These are phyloP conservation scores for Athetis lepigone DNA, from an alignment of 2,888 invertebrate species.

Conservation along the genomic window DNA sequence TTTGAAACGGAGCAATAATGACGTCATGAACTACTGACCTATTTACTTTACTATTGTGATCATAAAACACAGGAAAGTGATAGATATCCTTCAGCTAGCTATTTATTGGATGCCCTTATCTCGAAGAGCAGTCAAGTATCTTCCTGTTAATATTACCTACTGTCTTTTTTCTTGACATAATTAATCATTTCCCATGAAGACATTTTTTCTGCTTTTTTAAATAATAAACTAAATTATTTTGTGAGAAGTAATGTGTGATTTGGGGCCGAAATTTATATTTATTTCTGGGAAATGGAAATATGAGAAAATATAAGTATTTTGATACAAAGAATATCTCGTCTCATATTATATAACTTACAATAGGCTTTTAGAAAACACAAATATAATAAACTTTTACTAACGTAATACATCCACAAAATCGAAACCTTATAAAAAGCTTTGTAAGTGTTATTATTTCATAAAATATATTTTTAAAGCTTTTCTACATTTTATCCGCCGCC, in stretches of 20 bases:
- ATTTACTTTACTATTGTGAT: constrained; percentile 73
- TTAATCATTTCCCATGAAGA: constrained; percentile 28
- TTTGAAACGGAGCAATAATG: constrained; percentile 50
- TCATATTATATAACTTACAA: constrained; percentile 6
- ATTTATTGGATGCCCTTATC: constrained; percentile 57
- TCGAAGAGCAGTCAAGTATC: constrained; percentile 38
- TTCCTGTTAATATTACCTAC: constrained; percentile 28
- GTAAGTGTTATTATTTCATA: constrained; percentile 48
- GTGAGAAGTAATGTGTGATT: background rate
- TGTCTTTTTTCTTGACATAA: constrained; percentile 20
- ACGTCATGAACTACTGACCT: constrained; percentile 70
- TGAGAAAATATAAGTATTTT: background rate
- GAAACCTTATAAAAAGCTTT: constrained; percentile 39
- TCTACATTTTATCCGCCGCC: constrained; percentile 35
- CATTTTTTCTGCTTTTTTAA: constrained; percentile 18
- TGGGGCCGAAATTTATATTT: constrained; percentile 3
- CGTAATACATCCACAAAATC: constrained; percentile 30
- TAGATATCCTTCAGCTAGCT: constrained; percentile 55
- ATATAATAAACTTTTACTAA: constrained; percentile 5
- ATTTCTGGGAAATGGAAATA: background rate
- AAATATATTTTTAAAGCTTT: constrained; percentile 44
- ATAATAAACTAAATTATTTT: constrained; percentile 10
- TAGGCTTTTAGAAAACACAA: background rate
- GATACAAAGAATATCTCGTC: background rate
- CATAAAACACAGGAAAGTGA: constrained; percentile 72